phyloP scores from a whole-genome alignment of 92 coral and sea anemone genomes.

The Siderastrea radians region DNA sequence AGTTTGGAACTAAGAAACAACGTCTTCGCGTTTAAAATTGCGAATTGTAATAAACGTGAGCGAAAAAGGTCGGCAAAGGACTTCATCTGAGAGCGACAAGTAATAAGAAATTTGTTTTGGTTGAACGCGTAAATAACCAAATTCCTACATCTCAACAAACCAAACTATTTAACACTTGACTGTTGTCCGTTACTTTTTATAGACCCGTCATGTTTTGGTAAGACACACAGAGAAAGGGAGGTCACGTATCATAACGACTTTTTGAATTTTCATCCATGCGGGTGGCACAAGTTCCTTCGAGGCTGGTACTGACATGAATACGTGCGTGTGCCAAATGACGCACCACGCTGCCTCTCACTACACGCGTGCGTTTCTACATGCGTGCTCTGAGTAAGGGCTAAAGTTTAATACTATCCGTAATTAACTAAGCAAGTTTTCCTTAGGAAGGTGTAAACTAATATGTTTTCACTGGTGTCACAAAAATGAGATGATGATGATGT shows the following conservation, averaged over 20 bases:
- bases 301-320: not conserved
- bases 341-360: not conserved
- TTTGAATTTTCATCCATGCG: not conserved
- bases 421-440: too few relatives aligned
- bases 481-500: too few relatives aligned
- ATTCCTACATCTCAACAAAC: not conserved
- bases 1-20: not conserved
- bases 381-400: too few relatives aligned
- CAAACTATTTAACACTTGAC: not conserved
- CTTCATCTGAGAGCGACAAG: not conserved
- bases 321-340: not conserved
- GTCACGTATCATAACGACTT: conserved; percentile 8
- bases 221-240: not conserved
- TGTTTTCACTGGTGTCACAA: too few relatives aligned
- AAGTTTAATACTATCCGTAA: too few relatives aligned
- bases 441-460: too few relatives aligned
- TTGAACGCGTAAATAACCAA: conserved; percentile 2
- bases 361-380: too few relatives aligned
- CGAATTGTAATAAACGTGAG: conserved; percentile 10
- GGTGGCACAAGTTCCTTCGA: not conserved
- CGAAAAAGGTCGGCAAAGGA: conserved; percentile 22
- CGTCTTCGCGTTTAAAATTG: not conserved
- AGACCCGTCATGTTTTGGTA: not conserved
- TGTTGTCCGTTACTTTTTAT: not conserved
- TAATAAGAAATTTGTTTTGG: not conserved